Percentiles rank a stretch among this genome's conserved stretches.
These are phyloP conservation scores for Phymanthus crucifer DNA, from an alignment of 92 coral and sea anemone species.

Conservation along the genomic window DNA sequence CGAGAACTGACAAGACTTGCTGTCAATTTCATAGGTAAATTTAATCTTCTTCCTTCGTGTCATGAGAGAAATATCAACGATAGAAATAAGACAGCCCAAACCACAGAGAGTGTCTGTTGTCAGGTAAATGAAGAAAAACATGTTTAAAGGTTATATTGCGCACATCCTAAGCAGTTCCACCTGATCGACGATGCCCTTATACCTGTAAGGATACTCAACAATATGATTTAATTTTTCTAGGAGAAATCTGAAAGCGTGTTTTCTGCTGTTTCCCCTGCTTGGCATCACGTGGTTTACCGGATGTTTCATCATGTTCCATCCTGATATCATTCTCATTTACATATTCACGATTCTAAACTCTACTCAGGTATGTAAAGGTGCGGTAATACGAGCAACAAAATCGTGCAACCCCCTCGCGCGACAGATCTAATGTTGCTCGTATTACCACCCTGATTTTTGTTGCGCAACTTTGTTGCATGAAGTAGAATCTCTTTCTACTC, in stretches of 20 bases:
- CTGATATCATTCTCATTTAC: not conserved
- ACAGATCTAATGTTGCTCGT: no score
- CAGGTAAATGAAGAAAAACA: not conserved
- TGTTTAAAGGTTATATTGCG: not conserved
- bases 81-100: conserved; percentile 6
- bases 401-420: no score
- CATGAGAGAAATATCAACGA: conserved; percentile 9
- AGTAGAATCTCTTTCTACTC: no score
- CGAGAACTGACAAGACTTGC: no score
- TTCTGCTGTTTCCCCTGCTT: conserved; percentile 15
- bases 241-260: conserved; percentile 4
- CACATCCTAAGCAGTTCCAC: no score
- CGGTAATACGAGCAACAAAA: no score
- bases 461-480: no score
- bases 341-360: conserved; percentile 2
- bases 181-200: no score
- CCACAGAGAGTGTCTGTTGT: not conserved
- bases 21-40: not conserved
- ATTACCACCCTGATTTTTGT: no score
- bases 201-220: not conserved
- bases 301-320: not conserved
- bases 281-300: conserved; percentile 14
- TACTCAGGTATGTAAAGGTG: not conserved
- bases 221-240: not conserved
- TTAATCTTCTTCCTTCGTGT: not conserved